phyloP scores from a whole-genome alignment of 2,797 vertebrate species.

The Darevskia mixta region DNA sequence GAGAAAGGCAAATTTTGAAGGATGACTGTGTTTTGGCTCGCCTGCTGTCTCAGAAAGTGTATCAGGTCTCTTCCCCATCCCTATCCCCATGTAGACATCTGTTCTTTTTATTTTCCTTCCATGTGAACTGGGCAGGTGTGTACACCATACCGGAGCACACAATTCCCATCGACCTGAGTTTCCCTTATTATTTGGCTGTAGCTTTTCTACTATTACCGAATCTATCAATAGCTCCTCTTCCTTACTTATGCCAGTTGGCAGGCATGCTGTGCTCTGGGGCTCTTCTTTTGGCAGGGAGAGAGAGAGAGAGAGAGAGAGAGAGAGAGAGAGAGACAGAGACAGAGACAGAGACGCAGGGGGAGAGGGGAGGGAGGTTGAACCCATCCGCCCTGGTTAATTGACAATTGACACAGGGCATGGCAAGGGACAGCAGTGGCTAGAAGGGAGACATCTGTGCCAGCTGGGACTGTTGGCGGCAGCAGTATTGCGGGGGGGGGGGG shows the following conservation, averaged over 20 bases:
- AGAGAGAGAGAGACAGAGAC: not conserved
- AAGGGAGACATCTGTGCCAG: constrained; percentile 45
- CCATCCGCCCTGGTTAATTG: not conserved
- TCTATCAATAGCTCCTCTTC: not conserved
- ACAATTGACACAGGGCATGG: constrained; percentile 35
- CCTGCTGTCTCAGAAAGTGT: no score
- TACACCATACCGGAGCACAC: not conserved
- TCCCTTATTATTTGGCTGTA: not conserved
- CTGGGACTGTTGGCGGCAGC: constrained; percentile 4
- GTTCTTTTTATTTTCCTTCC: not conserved
- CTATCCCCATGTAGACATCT: not conserved
- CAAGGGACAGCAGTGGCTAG: constrained; percentile 31
- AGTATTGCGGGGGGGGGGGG: not conserved
- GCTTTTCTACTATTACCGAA: not conserved
- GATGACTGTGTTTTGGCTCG: no score
- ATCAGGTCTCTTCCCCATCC: no score
- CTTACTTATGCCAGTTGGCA: not conserved
- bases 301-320: no score
- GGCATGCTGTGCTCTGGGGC: not conserved
- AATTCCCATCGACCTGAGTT: not conserved
- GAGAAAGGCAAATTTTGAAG: no score
- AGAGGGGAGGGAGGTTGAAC: constrained; percentile 1
- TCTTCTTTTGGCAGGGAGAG: not conserved
- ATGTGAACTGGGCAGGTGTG: not conserved
- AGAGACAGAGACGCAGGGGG: not conserved